phyloP scores from a whole-genome alignment of 2,888 invertebrate species.

The Limnephilus marmoratus region DNA sequence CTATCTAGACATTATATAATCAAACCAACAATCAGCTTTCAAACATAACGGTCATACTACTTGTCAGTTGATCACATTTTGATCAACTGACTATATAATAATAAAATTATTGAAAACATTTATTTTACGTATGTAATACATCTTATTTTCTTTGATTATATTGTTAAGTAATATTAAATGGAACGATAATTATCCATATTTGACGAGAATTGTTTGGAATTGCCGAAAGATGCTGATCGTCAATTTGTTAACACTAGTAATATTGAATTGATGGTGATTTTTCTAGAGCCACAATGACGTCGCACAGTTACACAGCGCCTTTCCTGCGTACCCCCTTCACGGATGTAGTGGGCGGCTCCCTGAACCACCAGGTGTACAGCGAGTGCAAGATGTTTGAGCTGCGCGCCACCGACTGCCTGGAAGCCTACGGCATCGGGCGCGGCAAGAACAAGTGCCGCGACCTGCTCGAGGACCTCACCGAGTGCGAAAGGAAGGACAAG shows the following conservation, averaged over 20 bases:
- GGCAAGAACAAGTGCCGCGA: slow-evolving; percentile 80
- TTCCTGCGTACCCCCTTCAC: slow-evolving; percentile 77
- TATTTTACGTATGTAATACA: too few species aligned
- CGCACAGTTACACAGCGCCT: slow-evolving; percentile 12
- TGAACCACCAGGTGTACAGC: slow-evolving; percentile 82
- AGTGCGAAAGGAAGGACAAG: slow-evolving; percentile 81
- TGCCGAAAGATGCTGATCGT: too few species aligned
- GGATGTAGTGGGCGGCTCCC: slow-evolving; percentile 81
- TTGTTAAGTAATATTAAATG: too few species aligned
- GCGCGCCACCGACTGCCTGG: slow-evolving; percentile 85
- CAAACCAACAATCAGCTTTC: too few species aligned
- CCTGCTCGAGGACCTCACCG: slow-evolving; percentile 82
- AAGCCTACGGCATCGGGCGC: slow-evolving; percentile 86
- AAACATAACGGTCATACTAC: too few species aligned
- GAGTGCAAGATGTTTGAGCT: slow-evolving; percentile 83
- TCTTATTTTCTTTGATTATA: too few species aligned
- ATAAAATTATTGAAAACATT: too few species aligned
- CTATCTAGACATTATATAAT: too few species aligned
- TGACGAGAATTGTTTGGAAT: too few species aligned
- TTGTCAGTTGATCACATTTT: too few species aligned
- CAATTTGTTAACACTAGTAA: neutral
- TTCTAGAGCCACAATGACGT: neutral
- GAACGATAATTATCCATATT: too few species aligned
- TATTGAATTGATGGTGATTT: neutral
- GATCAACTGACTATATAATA: too few species aligned